Base-by-base conservation (phyloP, 1,140 invertebrate genomes). In the Drosophila funebris region DNA sequence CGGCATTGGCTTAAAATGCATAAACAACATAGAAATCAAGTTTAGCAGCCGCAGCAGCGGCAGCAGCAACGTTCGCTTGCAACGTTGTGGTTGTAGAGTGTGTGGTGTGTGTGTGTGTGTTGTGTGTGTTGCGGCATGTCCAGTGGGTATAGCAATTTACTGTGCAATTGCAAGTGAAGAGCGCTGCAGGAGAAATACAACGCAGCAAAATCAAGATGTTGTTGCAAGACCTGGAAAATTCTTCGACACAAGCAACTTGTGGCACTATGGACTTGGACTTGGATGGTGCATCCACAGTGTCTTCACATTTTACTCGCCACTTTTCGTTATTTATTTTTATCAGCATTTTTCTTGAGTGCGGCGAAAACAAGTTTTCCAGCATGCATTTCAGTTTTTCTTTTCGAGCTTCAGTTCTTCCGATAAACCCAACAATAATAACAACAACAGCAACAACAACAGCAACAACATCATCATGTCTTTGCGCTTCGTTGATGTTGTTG, bases 281-380 rank as follows among this genome's bases (percentile, higher is more conserved):
- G 39, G 39, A n/a, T 6, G 37, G 3, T 11, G 9, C 11, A 29
- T 29, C 7, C 46, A 27, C 27, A 31, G 18, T 48, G 43, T 48
- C 27, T 60, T 18, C 29, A 24, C 29, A 46, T 61, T 61, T 50
- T 33, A 27, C 44, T 50, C 33, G 33, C 8, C 31, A 46, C 36
- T 62, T 76, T 83, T 66, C 64, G 77, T 81, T 85, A 85, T 81
- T 84, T 84, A 84, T 80, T 77, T 84, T 63, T 74, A 85, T 84
- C 82, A 63, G 61, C 74, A 81, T 81, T 81, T 84, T 77, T 81
- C 66, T 80, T 58, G 56, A 64, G 39, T 58, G 52, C 24, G 22
- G 63, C 63, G 33, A 80, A 85, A 85, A 85, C 81, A 62, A 87
- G 81, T 85, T 85, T 85, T 74, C 53, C 46, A 76, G 61, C 61